These are phyloP conservation scores for Rhizoglyphus robini DNA, from an alignment of 1,140 invertebrate genomes.

Conservation along the genomic window DNA sequence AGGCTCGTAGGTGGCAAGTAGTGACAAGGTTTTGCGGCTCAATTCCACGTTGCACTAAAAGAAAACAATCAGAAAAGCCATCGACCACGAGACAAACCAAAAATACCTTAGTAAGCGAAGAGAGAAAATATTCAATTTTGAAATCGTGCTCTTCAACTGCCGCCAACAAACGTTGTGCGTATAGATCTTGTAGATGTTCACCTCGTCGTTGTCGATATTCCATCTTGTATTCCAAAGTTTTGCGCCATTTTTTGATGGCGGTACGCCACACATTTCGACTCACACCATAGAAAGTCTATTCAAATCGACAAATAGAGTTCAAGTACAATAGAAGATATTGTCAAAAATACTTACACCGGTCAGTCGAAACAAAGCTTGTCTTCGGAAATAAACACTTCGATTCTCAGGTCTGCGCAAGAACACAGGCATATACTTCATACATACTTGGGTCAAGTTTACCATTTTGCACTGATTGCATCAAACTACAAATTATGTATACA, in stretches of 20 bases:
- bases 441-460: slow-evolving; percentile 8
- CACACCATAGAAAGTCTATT: slow-evolving; percentile 1
- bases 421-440: slow-evolving; percentile 16
- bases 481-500: background rate
- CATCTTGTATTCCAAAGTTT: slow-evolving; percentile 12
- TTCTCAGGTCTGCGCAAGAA: slow-evolving; percentile 2
- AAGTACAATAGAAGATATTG: background rate
- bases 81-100: background rate
- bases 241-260: slow-evolving; percentile 1
- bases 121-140: slow-evolving; percentile 7
- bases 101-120: slow-evolving; percentile 11
- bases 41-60: slow-evolving; percentile 12
- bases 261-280: slow-evolving; percentile 11
- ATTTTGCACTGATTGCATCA: background rate
- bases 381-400: slow-evolving; percentile 12
- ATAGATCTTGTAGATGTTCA: slow-evolving; percentile 11
- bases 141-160: slow-evolving; percentile 18
- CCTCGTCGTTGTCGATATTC: slow-evolving; percentile 1
- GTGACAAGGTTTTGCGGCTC: background rate
- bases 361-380: slow-evolving; percentile 13
- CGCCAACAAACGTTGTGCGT: slow-evolving; percentile 12
- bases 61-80: background rate
- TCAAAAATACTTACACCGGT: slow-evolving; percentile 3
- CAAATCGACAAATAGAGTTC: background rate
- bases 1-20: slow-evolving; percentile 16